These are phyloP conservation scores for Colostygia pectinataria DNA, from an alignment of 2,888 invertebrate species.

Conservation along the genomic window DNA sequence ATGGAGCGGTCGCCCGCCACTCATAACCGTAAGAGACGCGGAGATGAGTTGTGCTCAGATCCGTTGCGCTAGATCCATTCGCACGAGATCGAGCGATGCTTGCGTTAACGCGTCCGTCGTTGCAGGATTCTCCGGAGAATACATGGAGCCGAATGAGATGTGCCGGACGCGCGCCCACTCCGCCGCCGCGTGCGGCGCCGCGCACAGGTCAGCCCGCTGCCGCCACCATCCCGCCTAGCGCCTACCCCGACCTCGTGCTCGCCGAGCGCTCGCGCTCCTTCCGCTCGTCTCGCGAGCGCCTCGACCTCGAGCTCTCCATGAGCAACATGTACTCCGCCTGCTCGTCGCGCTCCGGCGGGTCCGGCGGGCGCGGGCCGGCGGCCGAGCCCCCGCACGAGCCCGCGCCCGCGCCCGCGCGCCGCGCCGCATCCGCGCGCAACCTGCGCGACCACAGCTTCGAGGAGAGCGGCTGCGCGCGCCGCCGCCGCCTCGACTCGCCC, in stretches of 20 bases:
- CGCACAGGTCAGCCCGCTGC: slow-evolving; percentile 45
- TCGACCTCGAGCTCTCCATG: slow-evolving; percentile 83
- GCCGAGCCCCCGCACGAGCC: slow-evolving; percentile 45
- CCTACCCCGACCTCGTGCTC: slow-evolving; percentile 73
- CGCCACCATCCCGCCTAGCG: slow-evolving; percentile 76
- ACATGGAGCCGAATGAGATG: slow-evolving; percentile 76
- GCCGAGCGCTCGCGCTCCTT: slow-evolving; percentile 74
- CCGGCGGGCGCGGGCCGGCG: slow-evolving; percentile 60
- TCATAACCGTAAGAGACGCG: too few relatives aligned
- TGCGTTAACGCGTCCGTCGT: not conserved
- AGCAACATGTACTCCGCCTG: slow-evolving; percentile 82
- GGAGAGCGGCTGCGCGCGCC: slow-evolving; percentile 85
- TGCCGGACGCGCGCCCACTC: slow-evolving; percentile 77
- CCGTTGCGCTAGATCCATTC: too few relatives aligned
- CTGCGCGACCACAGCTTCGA: slow-evolving; percentile 90
- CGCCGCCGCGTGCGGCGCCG: slow-evolving; percentile 75
- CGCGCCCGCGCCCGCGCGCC: slow-evolving; percentile 59
- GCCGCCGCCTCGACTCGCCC: slow-evolving; percentile 61
- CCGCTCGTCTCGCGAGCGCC: slow-evolving; percentile 72
- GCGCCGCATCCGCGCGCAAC: slow-evolving; percentile 91
- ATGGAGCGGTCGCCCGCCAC: too few relatives aligned
- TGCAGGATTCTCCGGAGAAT: slow-evolving; percentile 79
- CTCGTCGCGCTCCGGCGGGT: slow-evolving; percentile 56
- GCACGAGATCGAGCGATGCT: too few relatives aligned
- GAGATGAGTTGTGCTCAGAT: too few relatives aligned